Base-by-base conservation (phyloP, 2,888 invertebrate genomes). In the Campaea margaritaria region DNA sequence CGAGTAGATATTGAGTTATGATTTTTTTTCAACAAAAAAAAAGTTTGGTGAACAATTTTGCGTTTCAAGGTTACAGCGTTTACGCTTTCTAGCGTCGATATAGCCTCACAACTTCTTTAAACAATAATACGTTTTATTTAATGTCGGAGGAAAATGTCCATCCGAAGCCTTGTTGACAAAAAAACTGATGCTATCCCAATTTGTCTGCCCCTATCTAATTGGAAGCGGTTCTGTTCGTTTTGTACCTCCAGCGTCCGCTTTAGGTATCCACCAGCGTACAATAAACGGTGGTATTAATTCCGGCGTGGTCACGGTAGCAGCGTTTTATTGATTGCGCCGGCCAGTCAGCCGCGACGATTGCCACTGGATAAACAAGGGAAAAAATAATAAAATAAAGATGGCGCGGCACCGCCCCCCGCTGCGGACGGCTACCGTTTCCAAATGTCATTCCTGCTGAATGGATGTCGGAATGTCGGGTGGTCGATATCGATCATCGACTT, bases 301-400 rank as follows among this genome's bases (percentile, higher is more conserved):
- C 76, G 69, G 74, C 81, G 81, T 80, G 85, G 85, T 83, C 84
- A 86, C 87, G 87, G 86, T 89, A 81, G 78, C 79, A 83, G 81
- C 76, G 77, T 86, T 87, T 87, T 91, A 91, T 91, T 91, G 91
- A 91, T 91, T 91, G 89, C 90, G 68, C 75, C 79, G 73, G 68
- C 82, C 90, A 89, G 76, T 91, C 73, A 87, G 82, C 85, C 90
- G 87, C 78, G 79, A 85, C 89, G 86, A 75, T 72, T 76, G 79
- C 79, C 78, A 79, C 83, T 89, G 89, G 90, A 88, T 89, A 91
- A 92, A 91, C 91, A 91, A 91, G 89, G 86, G 85, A 74, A 82
- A 86, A 88, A 86, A 76, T 83, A 83, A 79, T 83, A 87, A 87
- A 88, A 86, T 82, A 83, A 89, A 89, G 84, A 89, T 89, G 88